Conservation (phyloP, 2,113 vertebrate genomes). For the Suricata suricatta region DNA sequence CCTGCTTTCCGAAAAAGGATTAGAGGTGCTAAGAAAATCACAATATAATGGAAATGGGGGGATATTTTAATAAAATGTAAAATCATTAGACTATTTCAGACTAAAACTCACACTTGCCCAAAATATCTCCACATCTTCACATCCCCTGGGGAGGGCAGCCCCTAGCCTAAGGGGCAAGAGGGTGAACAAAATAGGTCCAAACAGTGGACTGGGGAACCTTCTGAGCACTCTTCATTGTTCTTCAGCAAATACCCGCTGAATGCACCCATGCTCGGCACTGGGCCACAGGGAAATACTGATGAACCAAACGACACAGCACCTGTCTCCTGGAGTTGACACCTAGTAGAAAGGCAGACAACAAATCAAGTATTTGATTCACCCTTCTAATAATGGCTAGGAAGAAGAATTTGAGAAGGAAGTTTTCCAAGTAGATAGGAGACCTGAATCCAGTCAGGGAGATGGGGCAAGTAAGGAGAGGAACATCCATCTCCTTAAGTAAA, state of each 20-base stretch:
- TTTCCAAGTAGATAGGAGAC: background rate
- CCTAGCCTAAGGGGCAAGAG: background rate
- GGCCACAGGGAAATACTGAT: background rate
- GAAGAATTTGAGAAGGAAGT: constrained; percentile 2
- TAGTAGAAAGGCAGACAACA: background rate
- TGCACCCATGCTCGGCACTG: background rate
- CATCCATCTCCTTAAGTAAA: background rate
- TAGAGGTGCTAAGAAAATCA: constrained; percentile 49
- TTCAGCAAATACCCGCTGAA: background rate
- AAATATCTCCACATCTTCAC: background rate
- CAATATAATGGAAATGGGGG: background rate
- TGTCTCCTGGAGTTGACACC: background rate
- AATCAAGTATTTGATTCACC: background rate
- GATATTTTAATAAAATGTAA: background rate
- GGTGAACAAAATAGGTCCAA: background rate
- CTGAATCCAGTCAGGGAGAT: background rate
- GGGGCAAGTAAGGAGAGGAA: background rate
- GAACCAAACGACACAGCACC: background rate
- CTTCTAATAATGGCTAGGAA: background rate
- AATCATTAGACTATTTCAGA: background rate
- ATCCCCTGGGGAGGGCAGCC: background rate
- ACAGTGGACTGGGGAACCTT: background rate
- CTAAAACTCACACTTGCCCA: background rate
- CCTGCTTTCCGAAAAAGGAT: constrained; percentile 50
- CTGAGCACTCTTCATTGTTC: background rate